Evolutionary conservation across 2,888 invertebrate genomes (phyloP).

Genomic region (Gibbula magus): DNA sequence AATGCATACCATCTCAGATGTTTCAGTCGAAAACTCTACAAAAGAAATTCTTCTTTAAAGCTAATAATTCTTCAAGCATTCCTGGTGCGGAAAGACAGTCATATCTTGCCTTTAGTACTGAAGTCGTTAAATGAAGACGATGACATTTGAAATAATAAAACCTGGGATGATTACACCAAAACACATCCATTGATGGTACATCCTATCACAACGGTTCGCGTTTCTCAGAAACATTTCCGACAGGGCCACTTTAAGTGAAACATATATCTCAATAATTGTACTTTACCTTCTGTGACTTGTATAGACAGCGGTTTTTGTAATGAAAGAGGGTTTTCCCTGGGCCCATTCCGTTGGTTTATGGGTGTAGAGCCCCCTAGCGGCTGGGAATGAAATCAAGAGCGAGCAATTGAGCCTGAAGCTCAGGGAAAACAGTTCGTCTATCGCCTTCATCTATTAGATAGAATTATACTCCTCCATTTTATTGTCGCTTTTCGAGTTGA

Average conservation of each 20-base stretch:
- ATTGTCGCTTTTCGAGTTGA: conserved; percentile 15
- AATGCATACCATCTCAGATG: too few species aligned
- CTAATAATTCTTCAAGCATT: too few species aligned
- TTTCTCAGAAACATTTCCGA: neutral
- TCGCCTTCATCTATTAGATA: conserved; percentile 10
- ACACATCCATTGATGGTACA: too few species aligned
- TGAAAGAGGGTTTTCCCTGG: neutral
- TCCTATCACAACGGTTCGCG: too few species aligned
- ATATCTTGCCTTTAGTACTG: too few species aligned
- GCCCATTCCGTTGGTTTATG: neutral
- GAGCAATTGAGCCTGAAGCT: neutral
- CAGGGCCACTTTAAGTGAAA: neutral
- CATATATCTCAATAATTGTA: neutral
- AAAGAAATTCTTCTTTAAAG: too few species aligned
- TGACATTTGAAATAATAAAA: too few species aligned
- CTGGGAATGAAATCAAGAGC: neutral
- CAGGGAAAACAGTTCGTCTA: neutral
- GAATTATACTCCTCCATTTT: conserved; percentile 14
- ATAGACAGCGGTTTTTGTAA: conserved; percentile 13
- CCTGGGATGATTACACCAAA: too few species aligned
- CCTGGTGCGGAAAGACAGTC: too few species aligned
- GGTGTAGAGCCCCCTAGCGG: neutral
- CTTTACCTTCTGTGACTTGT: neutral
- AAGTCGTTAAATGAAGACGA: too few species aligned
- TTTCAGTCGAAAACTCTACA: too few species aligned